Conservation (phyloP, 2,797 vertebrate genomes). For the Liparis tanakae region DNA sequence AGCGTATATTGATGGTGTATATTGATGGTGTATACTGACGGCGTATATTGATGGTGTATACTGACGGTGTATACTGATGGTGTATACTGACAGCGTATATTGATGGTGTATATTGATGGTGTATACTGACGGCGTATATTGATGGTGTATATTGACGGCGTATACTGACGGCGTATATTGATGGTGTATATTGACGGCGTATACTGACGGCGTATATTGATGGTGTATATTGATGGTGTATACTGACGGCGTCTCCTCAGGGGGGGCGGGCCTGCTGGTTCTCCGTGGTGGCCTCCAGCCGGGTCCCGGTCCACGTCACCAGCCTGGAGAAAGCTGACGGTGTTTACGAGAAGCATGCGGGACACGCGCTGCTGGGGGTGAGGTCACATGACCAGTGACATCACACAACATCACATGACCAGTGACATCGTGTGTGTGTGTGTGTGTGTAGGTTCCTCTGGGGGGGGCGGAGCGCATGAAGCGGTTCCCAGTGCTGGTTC, state of each 20-base stretch:
- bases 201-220: too few species aligned
- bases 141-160: too few species aligned
- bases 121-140: too few species aligned
- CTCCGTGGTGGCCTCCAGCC: conserved; percentile 87
- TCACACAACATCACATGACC: conserved; percentile 15
- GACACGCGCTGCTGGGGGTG: conserved; percentile 86
- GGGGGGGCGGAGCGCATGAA: conserved; percentile 93
- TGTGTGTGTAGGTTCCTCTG: conserved; percentile 84
- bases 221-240: too few species aligned
- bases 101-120: too few species aligned
- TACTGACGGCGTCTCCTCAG: conserved; percentile 69
- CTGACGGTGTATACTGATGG: too few species aligned
- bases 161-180: too few species aligned
- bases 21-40: too few species aligned
- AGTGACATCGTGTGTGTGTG: background rate
- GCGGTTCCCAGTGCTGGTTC: conserved; percentile 85
- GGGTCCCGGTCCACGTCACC: conserved; percentile 88
- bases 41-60: too few species aligned
- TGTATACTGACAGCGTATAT: too few species aligned
- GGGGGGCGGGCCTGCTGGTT: conserved; percentile 89
- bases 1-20: too few species aligned
- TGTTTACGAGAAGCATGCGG: conserved; percentile 87
- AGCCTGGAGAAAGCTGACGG: conserved; percentile 84
- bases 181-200: too few species aligned
- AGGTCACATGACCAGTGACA: conserved; percentile 9